Evolutionary conservation across 2,797 vertebrate genomes (phyloP).

Genomic region (Centroberyx gerrardi): DNA sequence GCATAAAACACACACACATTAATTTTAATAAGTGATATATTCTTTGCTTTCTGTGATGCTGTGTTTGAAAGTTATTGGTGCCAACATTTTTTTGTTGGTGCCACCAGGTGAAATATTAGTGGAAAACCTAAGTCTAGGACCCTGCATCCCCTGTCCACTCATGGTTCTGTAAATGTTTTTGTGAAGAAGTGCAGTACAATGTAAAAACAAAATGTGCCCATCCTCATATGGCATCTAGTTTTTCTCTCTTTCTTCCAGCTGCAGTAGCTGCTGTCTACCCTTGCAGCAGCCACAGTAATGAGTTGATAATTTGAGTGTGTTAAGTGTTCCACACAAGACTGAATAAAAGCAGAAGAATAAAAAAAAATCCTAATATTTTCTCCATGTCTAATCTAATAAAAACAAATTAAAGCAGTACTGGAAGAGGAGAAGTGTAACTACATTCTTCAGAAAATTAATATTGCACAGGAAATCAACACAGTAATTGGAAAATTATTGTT

Average conservation of each 20-base stretch:
- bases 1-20: background rate
- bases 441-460: background rate
- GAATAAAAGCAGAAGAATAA: too few relatives aligned
- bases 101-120: slow-evolving; percentile 13
- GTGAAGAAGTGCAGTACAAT: background rate
- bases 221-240: background rate
- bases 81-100: slow-evolving; percentile 16
- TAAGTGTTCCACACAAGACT: background rate
- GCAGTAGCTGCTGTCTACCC: background rate
- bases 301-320: background rate
- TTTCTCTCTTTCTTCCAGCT: background rate
- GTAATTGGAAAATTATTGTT: background rate
- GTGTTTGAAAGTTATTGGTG: slow-evolving; percentile 34
- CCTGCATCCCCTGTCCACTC: background rate
- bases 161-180: background rate
- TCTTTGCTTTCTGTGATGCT: slow-evolving; percentile 26
- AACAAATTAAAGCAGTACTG: background rate
- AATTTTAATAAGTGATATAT: background rate
- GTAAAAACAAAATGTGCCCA: background rate
- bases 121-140: too few relatives aligned
- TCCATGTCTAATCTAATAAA: background rate
- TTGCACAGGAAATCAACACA: background rate
- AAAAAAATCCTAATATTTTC: background rate
- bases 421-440: background rate
- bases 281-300: background rate